These are phyloP conservation scores for Aromia moschata DNA, from an alignment of 2,888 invertebrate genomes.

Conservation along the genomic window DNA sequence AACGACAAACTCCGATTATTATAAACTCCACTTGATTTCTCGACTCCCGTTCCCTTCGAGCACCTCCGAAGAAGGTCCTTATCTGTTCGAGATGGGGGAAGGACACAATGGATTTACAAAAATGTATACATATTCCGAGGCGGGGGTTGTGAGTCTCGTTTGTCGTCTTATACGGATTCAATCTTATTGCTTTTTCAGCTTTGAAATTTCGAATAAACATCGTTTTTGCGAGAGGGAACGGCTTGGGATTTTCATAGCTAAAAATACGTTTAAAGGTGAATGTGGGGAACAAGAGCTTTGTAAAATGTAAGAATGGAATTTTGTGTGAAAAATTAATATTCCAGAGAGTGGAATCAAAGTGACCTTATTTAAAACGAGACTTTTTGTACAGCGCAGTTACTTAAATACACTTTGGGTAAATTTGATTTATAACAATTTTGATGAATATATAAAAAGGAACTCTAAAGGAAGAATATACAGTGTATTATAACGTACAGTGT, in stretches of 20 bases:
- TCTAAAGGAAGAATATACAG: no score
- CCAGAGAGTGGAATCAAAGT: not conserved
- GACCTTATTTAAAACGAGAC: not conserved
- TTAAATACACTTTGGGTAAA: no score
- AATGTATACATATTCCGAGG: slow-evolving; percentile 24
- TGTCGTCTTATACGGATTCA: slow-evolving; percentile 34
- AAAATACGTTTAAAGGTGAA: not conserved
- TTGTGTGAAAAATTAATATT: not conserved
- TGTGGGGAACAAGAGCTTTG: not conserved
- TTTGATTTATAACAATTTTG: no score
- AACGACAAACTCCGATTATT: slow-evolving; percentile 12
- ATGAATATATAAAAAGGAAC: no score
- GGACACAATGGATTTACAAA: slow-evolving; percentile 18
- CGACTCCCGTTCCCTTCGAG: slow-evolving; percentile 10
- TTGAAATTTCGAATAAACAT: slow-evolving; percentile 17
- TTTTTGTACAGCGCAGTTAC: no score
- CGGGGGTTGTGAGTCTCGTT: slow-evolving; percentile 33
- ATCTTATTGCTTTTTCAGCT: slow-evolving; percentile 33
- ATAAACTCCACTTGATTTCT: slow-evolving; percentile 8
- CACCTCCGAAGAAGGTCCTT: slow-evolving; percentile 20
- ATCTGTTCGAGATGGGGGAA: slow-evolving; percentile 10
- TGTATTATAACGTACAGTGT: no score
- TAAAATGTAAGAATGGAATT: not conserved
- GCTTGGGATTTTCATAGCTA: not conserved
- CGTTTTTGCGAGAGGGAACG: slow-evolving; percentile 1